Base-by-base conservation (phyloP, 1,140 invertebrate species). In the Zaprionus ornatus region DNA sequence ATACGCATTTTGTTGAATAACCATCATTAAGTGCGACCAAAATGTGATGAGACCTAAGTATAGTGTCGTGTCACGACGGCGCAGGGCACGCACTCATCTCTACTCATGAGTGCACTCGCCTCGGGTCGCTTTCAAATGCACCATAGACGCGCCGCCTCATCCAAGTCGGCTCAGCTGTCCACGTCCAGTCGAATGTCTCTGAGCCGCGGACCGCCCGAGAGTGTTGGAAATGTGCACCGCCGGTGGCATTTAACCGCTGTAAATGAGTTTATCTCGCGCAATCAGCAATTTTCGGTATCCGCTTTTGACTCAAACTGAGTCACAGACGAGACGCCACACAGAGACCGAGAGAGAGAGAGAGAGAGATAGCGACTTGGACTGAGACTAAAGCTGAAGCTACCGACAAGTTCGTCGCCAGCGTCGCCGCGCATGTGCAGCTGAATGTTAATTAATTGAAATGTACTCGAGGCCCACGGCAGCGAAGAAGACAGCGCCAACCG, bases 261-360 rank as follows among this genome's bases (percentile, higher is more conserved):
- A 90, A 91, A 90, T 91, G 80, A 87, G 80, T 90, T 91, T 91
- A 91, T 91, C 90, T 91, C 80, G 80, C 85, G 80, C 90, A 90
- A 91, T 91, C 90, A 79, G 90, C 90, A 87, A 82, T 91, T 90
- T 91, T 91, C 90, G 82, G 90, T 91, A 90, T 91, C 90, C 90
- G 90, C 90, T 91, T 91, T 83, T 87, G 80, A 71, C 32, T 71
- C 67, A 45, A 52, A 70, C 64, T n/a, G 54, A 60, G 54, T 45
- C 56, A 59, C 37, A 66, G 56, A 42, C 15, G 48, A 27, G 40
- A 45, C 40, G 40, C n/a, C 40, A 9, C 29, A 21, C 13, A 9
- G 61, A 19, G 45, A 19, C n/a, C 0, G 65, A 37, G 60, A n/a
- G 37, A 54, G 56, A 15, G 62, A 19, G 45, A 9, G 32, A 23